These are phyloP conservation scores for Pristis pectinata DNA, from an alignment of 2,797 vertebrate genomes.

Conservation along the genomic window DNA sequence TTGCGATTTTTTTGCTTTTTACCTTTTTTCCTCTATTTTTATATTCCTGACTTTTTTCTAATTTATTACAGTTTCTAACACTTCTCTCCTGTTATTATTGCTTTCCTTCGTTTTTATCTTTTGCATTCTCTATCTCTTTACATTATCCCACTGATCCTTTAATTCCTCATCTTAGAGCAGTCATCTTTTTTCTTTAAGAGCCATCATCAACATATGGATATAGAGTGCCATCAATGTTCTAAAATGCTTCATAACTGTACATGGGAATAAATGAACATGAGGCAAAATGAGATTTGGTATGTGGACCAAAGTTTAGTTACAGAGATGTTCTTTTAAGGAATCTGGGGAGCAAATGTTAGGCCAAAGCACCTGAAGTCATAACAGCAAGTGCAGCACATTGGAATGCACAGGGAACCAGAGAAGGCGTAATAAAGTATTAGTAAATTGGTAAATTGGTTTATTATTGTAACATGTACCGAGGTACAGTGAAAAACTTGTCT, in stretches of 20 bases:
- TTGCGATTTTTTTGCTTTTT: neutral
- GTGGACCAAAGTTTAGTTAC: neutral
- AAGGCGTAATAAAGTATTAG: neutral
- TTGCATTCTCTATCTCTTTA: neutral
- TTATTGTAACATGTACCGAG: too few relatives aligned
- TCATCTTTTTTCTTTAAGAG: neutral
- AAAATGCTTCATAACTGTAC: neutral
- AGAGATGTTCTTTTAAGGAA: neutral
- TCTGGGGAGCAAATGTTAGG: neutral
- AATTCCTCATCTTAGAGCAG: neutral
- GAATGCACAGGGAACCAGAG: neutral
- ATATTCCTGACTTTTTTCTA: neutral
- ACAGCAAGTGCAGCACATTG: neutral
- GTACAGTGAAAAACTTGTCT: too few relatives aligned
- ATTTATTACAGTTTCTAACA: neutral
- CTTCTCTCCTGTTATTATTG: neutral
- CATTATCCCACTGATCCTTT: neutral
- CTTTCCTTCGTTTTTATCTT: neutral
- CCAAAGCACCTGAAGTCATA: neutral
- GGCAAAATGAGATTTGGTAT: neutral
- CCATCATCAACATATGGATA: neutral
- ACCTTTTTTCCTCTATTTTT: neutral
- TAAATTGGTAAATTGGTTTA: too few relatives aligned
- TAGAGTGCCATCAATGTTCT: neutral
- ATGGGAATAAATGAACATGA: neutral